Base-by-base conservation (phyloP, 2,888 invertebrate genomes). In the Lepidochitona cinerea region DNA sequence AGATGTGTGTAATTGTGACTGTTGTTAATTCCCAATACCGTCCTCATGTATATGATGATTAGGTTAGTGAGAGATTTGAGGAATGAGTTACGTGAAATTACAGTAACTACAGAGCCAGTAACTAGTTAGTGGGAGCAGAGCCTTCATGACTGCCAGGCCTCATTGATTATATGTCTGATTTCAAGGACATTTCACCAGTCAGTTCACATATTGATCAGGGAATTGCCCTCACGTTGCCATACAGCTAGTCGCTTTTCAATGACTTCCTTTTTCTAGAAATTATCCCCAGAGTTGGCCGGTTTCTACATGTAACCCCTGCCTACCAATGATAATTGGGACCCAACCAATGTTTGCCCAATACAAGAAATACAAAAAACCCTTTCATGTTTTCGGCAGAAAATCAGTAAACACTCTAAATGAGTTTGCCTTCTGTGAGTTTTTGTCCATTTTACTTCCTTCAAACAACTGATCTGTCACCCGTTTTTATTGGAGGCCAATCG, bases 181-280 rank as follows among this genome's bases (percentile, higher is more conserved):
- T 49, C 49, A 49, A 23, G 23, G 49, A 18, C 49, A 49, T 49
- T 49, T 49, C 49, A n/a, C 49, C 49, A 49, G 49, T 49, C 49
- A 49, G 49, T 49, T 49, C 49, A 49, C 49, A 49, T 49, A 49
- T 49, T 23, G 49, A 49, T 49, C 49, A 49, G 23, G 23, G 49
- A 23, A 18, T 49, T 18, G 49, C 49, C 49, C 2, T 49, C n/a
- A 49, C 49, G 23, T n/a, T 23, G 18, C 49, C 49, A 49, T 23
- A 49, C 59, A 59, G 59, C 59, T 14, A 32, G 59, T 26, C 59
- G 23, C 59, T 59, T 26, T 59, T 59, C 59, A 59, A 59, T 59
- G 59, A 59, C 59, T 59, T 59, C 59, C 59, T 59, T 59, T 59
- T 59, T 59, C 29, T 14, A 59, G 32, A 59, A 59, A 59, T 59